Evolutionary conservation across 2,113 vertebrate species (phyloP).

Genomic region (Macquaria australasica): DNA sequence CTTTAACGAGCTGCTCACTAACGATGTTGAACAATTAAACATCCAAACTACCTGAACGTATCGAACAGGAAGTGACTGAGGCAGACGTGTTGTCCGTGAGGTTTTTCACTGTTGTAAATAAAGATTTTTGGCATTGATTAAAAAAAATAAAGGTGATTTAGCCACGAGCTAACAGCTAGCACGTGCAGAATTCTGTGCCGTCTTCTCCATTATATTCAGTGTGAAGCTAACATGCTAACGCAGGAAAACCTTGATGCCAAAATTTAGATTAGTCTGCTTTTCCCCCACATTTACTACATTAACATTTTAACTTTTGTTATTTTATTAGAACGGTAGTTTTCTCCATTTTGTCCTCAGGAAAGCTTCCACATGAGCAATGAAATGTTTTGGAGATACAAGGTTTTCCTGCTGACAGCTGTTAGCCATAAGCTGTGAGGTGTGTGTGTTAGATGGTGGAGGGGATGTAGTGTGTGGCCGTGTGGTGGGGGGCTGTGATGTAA

Average conservation of each 20-base stretch:
- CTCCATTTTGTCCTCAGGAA: not conserved
- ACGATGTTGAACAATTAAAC: not conserved
- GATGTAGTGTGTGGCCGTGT: constrained; percentile 82
- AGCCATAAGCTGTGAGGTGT: not conserved
- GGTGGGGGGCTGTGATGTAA: constrained; percentile 85
- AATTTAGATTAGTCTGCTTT: not conserved
- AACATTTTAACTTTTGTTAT: not conserved
- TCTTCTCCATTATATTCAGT: not conserved
- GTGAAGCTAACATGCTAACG: constrained; percentile 25
- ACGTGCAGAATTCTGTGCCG: too few relatives aligned
- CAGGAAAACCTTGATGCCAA: not conserved
- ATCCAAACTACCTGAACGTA: not conserved
- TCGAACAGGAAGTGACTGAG: not conserved
- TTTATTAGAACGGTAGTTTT: not conserved
- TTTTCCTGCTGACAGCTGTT: not conserved
- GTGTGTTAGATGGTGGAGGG: constrained; percentile 83
- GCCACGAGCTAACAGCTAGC: not conserved
- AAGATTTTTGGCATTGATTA: not conserved
- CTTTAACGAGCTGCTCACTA: not conserved
- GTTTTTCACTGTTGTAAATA: not conserved
- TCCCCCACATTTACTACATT: not conserved
- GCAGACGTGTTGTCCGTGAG: not conserved
- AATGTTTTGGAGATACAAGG: not conserved
- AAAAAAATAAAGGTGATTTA: fast-evolving
- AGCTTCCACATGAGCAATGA: not conserved